A percentile compares a stretch with the other conserved stretches of the same genome.
phyloP scores from a whole-genome alignment of 2,113 vertebrate species.

The Poeciliopsis turrubarensis region DNA sequence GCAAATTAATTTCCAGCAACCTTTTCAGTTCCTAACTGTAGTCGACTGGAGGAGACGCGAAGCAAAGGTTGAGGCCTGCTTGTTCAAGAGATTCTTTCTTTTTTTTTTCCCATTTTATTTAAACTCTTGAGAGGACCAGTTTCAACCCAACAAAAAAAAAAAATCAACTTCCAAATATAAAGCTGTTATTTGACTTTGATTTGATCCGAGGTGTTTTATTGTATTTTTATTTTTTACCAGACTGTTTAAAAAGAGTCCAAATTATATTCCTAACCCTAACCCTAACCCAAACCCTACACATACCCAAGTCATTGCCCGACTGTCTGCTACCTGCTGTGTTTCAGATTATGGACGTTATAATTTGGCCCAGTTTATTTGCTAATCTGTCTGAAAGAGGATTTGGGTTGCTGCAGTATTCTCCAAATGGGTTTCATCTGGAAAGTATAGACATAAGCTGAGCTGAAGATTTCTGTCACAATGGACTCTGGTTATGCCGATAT shows the following conservation, averaged over 20 bases:
- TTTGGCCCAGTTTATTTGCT: conserved; percentile 52
- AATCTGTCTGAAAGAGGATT: conserved; percentile 59
- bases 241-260: conserved; percentile 31
- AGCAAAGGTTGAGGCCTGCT: conserved; percentile 25
- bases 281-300: neutral
- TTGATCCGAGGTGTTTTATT: conserved; percentile 39
- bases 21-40: conserved; percentile 36
- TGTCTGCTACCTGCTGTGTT: conserved; percentile 33
- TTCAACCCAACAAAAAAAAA: neutral
- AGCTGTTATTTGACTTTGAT: conserved; percentile 39
- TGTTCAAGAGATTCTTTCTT: conserved; percentile 20
- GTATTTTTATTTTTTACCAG: conserved; percentile 40
- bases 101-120: conserved; percentile 5
- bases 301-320: conserved; percentile 36
- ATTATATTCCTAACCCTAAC: conserved; percentile 46
- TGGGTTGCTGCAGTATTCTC: conserved; percentile 7
- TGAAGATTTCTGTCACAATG: neutral
- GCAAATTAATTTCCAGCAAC: conserved; percentile 52
- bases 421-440: neutral
- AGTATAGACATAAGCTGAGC: neutral
- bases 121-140: conserved; percentile 42
- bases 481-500: neutral
- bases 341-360: conserved; percentile 53
- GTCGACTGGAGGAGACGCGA: conserved; percentile 14
- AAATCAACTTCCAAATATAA: conserved; percentile 9